These are phyloP conservation scores for Pagrus major DNA, from an alignment of 2,113 vertebrate species.

Conservation along the genomic window DNA sequence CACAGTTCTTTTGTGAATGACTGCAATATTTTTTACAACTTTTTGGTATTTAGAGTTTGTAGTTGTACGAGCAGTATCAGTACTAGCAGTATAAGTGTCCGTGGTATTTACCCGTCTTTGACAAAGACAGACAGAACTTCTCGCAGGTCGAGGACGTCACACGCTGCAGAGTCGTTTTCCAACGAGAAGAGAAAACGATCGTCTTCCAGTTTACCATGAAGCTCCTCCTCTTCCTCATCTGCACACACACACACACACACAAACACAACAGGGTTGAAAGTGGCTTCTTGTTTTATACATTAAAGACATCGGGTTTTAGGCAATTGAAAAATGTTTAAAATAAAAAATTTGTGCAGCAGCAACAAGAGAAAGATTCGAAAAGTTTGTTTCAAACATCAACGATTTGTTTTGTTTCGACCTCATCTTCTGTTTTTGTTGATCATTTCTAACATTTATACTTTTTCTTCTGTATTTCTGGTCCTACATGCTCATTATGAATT, in stretches of 20 bases:
- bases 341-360: too few species aligned
- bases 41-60: too few species aligned
- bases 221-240: conserved; percentile 81
- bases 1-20: too few species aligned
- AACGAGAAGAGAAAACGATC: conserved; percentile 85
- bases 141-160: conserved; percentile 83
- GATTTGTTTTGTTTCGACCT: neutral
- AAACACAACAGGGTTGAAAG: too few species aligned
- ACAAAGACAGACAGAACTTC: conserved; percentile 82
- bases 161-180: conserved; percentile 83
- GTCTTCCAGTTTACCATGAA: conserved; percentile 85
- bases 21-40: too few species aligned
- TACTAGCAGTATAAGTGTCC: neutral
- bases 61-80: neutral
- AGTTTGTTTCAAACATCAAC: too few species aligned
- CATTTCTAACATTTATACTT: too few species aligned
- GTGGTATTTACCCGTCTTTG: conserved; percentile 50
- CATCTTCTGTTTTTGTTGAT: neutral
- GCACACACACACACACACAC: conserved; percentile 23
- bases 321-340: too few species aligned
- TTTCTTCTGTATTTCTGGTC: too few species aligned
- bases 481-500: neutral
- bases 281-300: too few species aligned
- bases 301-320: too few species aligned
- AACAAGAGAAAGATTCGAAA: too few species aligned